Conservation (phyloP, 2,888 invertebrate species). For the Drosophila kokeensis region DNA sequence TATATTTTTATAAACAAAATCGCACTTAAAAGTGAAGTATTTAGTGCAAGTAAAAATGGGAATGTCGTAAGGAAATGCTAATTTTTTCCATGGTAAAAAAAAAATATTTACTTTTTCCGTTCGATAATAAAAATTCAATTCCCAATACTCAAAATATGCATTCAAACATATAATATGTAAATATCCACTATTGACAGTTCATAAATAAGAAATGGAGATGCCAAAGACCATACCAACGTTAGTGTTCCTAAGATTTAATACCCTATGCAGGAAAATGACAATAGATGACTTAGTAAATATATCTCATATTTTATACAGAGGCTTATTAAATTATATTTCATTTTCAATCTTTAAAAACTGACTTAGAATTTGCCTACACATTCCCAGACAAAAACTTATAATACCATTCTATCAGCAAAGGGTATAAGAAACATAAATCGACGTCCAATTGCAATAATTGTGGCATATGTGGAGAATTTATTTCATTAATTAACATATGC, state of each 20-base stretch:
- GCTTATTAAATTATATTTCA: neutral
- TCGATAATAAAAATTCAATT: neutral
- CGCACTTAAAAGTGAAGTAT: too few species aligned
- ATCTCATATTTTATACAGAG: neutral
- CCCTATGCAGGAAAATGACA: neutral
- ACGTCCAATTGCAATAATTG: conserved; percentile 5
- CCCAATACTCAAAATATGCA: neutral
- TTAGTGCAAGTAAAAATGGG: neutral
- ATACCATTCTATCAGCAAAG: neutral
- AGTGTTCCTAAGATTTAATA: neutral
- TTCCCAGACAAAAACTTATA: neutral
- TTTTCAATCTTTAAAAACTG: neutral
- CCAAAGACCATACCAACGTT: neutral
- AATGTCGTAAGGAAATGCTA: neutral
- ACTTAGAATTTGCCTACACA: neutral
- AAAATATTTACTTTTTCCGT: neutral
- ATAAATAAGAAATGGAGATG: neutral
- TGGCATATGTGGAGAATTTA: conserved; percentile 10
- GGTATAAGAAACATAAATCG: neutral
- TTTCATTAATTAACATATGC: conserved; percentile 55
- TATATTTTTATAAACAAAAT: neutral
- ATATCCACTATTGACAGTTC: neutral
- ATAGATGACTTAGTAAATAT: neutral
- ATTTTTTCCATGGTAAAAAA: neutral
- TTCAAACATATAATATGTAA: neutral